Conservation (phyloP, 2,797 vertebrate species). For the Danio jaintianensis region DNA sequence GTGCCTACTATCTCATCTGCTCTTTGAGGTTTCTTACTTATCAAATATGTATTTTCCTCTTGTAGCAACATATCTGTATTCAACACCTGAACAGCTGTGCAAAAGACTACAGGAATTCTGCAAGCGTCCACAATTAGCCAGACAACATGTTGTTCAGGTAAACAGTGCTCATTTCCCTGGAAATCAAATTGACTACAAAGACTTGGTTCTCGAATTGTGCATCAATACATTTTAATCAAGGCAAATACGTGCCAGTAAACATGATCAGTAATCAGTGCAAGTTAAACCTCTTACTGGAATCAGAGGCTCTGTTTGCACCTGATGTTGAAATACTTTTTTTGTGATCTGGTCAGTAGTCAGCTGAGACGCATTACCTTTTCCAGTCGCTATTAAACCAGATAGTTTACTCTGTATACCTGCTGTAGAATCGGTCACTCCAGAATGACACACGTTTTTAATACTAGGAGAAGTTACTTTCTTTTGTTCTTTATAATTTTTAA, state of each 20-base stretch:
- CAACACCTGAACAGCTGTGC: constrained; percentile 94
- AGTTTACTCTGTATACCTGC: no score
- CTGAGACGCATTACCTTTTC: no score
- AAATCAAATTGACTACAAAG: not conserved
- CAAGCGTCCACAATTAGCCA: constrained; percentile 84
- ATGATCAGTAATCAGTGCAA: not conserved
- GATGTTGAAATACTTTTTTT: no score
- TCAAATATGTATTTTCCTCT: constrained; percentile 89
- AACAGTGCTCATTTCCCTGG: constrained; percentile 59
- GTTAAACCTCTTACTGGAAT: not conserved
- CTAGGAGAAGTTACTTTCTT: no score
- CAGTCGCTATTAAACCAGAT: no score
- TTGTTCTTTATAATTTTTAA: no score
- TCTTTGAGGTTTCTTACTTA: constrained; percentile 92
- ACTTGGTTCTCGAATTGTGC: not conserved
- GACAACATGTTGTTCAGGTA: constrained; percentile 90
- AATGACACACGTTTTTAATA: no score
- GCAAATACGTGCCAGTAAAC: not conserved
- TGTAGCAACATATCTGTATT: constrained; percentile 94
- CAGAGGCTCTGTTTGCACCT: no score
- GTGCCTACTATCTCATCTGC: constrained; percentile 87
- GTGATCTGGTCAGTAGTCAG: no score
- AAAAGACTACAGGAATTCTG: constrained; percentile 90
- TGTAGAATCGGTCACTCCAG: no score
- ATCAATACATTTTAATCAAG: not conserved